Conservation (phyloP, 37 sponge, comb jelly and placozoan species). For the Haliclona indistincta region DNA sequence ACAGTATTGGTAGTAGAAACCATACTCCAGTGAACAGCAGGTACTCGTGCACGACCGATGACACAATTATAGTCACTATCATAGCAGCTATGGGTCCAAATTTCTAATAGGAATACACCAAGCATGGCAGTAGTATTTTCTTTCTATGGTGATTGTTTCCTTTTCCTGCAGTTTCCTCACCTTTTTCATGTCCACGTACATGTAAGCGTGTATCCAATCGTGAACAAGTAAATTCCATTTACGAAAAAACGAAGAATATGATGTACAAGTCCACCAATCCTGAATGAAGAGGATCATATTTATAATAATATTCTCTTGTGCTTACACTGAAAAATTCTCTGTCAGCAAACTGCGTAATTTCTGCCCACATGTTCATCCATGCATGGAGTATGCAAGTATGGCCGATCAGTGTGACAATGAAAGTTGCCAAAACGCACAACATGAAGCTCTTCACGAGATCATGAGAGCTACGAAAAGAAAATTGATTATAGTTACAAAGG, state of each 20-base stretch:
- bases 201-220: conserved; percentile 77
- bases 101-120: conserved; percentile 1
- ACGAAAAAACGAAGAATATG: conserved; percentile 57
- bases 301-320: background rate
- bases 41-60: conserved; percentile 79
- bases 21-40: conserved; percentile 35
- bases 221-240: conserved; percentile 79
- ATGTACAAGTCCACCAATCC: conserved; percentile 76
- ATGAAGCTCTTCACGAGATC: conserved; percentile 20
- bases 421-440: conserved; percentile 8
- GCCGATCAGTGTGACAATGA: conserved; percentile 28
- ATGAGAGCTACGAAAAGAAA: conserved; percentile 9
- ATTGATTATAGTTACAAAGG: too few relatives aligned
- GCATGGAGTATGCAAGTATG: conserved; percentile 48
- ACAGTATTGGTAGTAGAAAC: conserved; percentile 61
- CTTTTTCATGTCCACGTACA: conserved; percentile 54
- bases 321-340: conserved; percentile 69
- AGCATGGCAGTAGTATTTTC: background rate
- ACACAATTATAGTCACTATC: conserved; percentile 44
- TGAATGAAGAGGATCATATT: background rate
- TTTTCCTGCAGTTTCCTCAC: conserved; percentile 10
- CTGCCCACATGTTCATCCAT: conserved; percentile 71
- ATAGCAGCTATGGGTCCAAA: conserved; percentile 18
- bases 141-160: too few relatives aligned
- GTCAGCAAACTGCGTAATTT: conserved; percentile 80